Conservation (phyloP, 2,888 invertebrate genomes). For the Ischnura elegans region DNA sequence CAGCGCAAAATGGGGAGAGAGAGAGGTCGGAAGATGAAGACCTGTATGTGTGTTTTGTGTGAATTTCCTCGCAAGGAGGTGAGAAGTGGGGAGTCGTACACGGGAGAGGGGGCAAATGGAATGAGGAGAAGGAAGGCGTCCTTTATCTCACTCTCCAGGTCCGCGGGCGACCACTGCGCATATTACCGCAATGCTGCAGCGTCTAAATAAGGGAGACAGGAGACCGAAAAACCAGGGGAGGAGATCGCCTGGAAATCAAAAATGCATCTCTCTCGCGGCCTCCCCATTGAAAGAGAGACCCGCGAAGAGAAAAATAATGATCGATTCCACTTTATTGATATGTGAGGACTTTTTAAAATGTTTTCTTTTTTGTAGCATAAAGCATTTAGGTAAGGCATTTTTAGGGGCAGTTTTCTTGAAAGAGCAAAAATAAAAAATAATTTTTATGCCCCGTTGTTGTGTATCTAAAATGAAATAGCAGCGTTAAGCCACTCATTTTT, state of each 20-base stretch:
- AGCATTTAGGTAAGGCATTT: too few species aligned
- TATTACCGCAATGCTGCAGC: conserved; percentile 66
- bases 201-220: conserved; percentile 43
- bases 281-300: background rate
- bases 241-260: conserved; percentile 25
- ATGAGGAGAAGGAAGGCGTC: background rate
- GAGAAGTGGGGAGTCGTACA: too few species aligned
- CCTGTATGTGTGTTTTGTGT: background rate
- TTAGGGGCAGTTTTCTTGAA: too few species aligned
- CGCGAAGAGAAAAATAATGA: background rate
- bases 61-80: background rate
- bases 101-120: background rate
- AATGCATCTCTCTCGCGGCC: conserved; percentile 23
- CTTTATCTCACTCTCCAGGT: background rate
- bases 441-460: too few species aligned
- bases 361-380: too few species aligned
- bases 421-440: too few species aligned
- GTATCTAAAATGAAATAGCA: too few species aligned
- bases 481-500: too few species aligned
- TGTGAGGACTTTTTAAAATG: too few species aligned
- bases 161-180: conserved; percentile 44
- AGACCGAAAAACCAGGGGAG: background rate
- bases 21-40: background rate
- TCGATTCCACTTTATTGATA: too few species aligned
- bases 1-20: background rate